These are phyloP conservation scores for Lycopodina hypogea DNA, from an alignment of 37 sponge, comb jelly and placozoan genomes.

Conservation along the genomic window DNA sequence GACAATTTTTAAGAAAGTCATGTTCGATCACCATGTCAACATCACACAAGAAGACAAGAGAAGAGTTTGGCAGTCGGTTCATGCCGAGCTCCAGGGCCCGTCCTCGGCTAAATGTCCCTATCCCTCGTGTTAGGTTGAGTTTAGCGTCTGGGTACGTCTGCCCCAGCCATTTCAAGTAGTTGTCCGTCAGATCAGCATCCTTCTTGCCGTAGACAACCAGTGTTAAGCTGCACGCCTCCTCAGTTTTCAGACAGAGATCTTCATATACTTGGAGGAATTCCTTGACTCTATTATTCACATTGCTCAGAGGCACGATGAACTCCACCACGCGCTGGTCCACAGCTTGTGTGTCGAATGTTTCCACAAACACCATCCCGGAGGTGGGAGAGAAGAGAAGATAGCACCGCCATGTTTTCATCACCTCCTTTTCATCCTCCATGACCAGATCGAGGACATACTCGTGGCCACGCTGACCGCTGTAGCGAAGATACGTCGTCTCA, in stretches of 20 bases:
- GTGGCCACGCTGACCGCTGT: constrained; percentile 12
- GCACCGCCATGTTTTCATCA: neutral
- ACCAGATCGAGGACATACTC: constrained; percentile 46
- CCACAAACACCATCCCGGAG: neutral
- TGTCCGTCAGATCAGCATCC: constrained; percentile 24
- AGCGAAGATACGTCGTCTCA: constrained; percentile 22
- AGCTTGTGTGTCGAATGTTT: neutral
- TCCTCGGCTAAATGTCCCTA: constrained; percentile 47
- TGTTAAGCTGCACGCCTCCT: constrained; percentile 28
- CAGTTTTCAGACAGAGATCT: constrained; percentile 10
- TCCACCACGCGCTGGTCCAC: neutral
- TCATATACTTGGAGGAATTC: constrained; percentile 62
- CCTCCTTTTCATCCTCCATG: neutral
- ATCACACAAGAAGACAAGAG: constrained; percentile 72
- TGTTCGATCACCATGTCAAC: constrained; percentile 50
- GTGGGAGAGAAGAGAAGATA: neutral
- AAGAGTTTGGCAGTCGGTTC: constrained; percentile 4
- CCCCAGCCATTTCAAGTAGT: constrained; percentile 5
- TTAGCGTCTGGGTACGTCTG: constrained; percentile 15
- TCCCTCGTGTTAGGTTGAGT: constrained; percentile 30
- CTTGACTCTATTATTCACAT: constrained; percentile 36
- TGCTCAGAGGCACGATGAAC: constrained; percentile 44
- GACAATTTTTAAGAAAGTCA: constrained; percentile 48
- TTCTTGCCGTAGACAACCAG: constrained; percentile 50
- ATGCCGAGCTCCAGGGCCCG: constrained; percentile 54